phyloP scores from a whole-genome alignment of 2,797 vertebrate genomes.

The Eidolon dupreanum region DNA sequence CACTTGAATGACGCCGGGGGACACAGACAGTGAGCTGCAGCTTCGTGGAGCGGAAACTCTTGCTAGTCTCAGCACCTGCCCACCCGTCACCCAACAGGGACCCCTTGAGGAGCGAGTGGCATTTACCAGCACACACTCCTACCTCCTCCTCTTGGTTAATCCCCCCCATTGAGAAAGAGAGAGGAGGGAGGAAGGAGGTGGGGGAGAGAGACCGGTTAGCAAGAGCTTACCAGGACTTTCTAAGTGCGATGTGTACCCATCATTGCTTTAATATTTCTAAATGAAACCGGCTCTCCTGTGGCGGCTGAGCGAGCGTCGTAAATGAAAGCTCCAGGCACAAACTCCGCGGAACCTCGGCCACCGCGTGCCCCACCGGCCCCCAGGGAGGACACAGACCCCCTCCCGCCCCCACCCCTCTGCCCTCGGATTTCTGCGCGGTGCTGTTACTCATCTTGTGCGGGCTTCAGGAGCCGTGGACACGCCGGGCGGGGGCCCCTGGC shows the following conservation, averaged over 20 bases:
- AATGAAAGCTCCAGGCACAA: neutral
- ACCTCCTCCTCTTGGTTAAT: neutral
- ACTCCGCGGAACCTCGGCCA: neutral
- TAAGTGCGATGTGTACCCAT: neutral
- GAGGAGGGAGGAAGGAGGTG: too few relatives aligned
- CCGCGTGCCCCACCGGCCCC: neutral
- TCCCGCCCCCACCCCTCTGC: too few relatives aligned
- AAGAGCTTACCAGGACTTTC: neutral
- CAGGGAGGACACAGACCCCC: neutral
- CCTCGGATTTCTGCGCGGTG: neutral
- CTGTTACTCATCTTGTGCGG: neutral
- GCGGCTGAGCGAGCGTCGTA: neutral
- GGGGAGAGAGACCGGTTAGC: neutral
- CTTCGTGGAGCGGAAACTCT: neutral
- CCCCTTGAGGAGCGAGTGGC: neutral
- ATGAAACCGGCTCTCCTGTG: neutral
- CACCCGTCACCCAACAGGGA: neutral
- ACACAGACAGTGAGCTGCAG: neutral
- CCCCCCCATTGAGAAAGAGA: too few relatives aligned
- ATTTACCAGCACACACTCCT: neutral
- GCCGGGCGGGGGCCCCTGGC: neutral
- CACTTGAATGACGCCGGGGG: neutral
- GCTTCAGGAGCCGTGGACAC: neutral
- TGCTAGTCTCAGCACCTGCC: neutral
- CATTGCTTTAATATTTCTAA: slow-evolving; percentile 5